Base-by-base conservation (phyloP, 37 sponge, comb jelly and placozoan genomes). In the Cladorhizidae sp. region DNA sequence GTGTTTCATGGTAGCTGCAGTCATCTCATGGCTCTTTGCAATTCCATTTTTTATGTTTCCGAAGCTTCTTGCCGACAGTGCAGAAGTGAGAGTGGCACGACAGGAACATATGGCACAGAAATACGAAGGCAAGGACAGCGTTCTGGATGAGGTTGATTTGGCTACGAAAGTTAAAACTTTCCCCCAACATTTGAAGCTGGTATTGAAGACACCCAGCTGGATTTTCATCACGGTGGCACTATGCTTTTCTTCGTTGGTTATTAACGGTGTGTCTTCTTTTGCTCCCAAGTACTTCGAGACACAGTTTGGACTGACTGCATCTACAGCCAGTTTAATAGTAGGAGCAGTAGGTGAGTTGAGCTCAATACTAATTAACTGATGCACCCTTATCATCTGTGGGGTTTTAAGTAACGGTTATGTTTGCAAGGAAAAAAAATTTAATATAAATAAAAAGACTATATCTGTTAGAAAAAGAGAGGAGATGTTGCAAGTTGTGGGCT, bases 11-110 rank as follows among this genome's bases (percentile, higher is more conserved):
- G 41, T 93, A 18, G 23, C 75, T 5, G 90, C 82, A 17, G 23
- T 88, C 18, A 3, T 93, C 22, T 81, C 80, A 0, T 54, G 85
- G 28, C 28, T 95, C 0, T 15, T 78, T 15, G 25, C 90, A 0
- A 57, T 95, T 25, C 95, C 93, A 6, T 85, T 95, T 70, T 65
- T 95, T 56, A 69, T 88, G 80, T 95, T 78, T 57, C 95, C 95
- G 31, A 77, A 81, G 11, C 58, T 57, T 20, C 84, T 92, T 31
- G 83, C 86, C 0, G 67, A 85, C 56, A 85, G 83, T 56, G 32
- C 76, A 1, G 40, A 33, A 0, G 61, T 89, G 12, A 64, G 57
- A 28, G 25, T 63, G 40, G 79, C 76, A 42, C 32, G 95, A 15
- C 42, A 75, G 51, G 40, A 74, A 36, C 81, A 89, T 29, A 84